Evolutionary conservation across 2,888 invertebrate species (phyloP), one percentile per base, ranked within the genome.

Genomic region (Alloplasta piceator): DNA sequence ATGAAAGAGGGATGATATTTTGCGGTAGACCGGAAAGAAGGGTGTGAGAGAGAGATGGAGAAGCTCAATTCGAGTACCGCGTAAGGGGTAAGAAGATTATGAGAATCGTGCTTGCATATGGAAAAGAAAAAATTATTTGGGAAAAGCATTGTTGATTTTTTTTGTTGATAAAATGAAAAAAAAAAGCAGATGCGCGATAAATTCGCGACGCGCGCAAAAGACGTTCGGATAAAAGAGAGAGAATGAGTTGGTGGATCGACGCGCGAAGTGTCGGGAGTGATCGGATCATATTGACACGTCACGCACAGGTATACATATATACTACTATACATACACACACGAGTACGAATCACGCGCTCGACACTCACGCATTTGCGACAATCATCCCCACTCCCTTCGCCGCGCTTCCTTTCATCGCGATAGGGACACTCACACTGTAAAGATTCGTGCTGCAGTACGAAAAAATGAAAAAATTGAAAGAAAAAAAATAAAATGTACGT

Each of bases 221-320:
- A n/a, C n/a, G n/a, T n/a, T n/a, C n/a, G n/a, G n/a, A n/a, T n/a
- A n/a, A 48, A 39, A 52, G 26, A 60, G 39, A 14, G 43, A 52
- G 70, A 60, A 66, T 56, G 60, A 14, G 55, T n/a, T n/a, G n/a
- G n/a, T n/a, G n/a, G n/a, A n/a, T 26, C 26, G 26, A 26, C 26
- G 3, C 26, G 26, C 26, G 26, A 26, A 26, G 26, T 26, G 26
- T 26, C 26, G 26, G 26, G 87, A 87, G 87, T 89, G 87, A 90
- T 90, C 87, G 89, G 87, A 89, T 90, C 90, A 90, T 26, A 26
- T 90, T 90, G 90, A 90, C 26, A 26, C 90, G 90, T 91, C 90
- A 90, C 90, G 90, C 89, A 75, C 84, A 85, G 80, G 73, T 82
- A 81, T 82, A 26, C 3, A 26, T 26, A 3, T 26, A 26, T 26